A percentile compares a stretch with the other conserved stretches of the same genome.
Evolutionary conservation across 2,888 invertebrate species (phyloP).

Genomic region (Lasioglossum malachurum): DNA sequence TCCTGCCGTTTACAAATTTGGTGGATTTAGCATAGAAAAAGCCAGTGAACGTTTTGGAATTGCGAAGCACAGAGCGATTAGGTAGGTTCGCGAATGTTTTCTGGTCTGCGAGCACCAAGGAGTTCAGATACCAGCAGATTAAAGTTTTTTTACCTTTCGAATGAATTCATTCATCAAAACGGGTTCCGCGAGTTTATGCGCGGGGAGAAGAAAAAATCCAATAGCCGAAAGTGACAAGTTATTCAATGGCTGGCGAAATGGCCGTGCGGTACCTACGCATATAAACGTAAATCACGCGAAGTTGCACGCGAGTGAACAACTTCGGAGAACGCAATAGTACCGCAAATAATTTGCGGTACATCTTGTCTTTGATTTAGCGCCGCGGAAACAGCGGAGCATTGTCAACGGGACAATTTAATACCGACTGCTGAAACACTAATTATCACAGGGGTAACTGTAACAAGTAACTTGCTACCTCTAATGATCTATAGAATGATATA

Average conservation of each 20-base stretch:
- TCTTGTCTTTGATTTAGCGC: constrained; percentile 64
- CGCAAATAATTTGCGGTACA: constrained; percentile 63
- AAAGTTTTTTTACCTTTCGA: neutral
- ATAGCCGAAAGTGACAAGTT: constrained; percentile 26
- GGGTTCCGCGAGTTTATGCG: neutral
- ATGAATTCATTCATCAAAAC: constrained; percentile 4
- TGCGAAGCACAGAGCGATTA: neutral
- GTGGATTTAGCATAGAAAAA: neutral
- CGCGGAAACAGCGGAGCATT: constrained; percentile 51
- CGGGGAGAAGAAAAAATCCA: neutral
- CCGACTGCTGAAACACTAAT: constrained; percentile 59
- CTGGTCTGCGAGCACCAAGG: neutral
- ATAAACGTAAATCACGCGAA: constrained; percentile 58
- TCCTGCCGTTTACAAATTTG: too few relatives aligned
- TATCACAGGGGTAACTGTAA: constrained; percentile 52
- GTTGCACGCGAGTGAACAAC: constrained; percentile 50
- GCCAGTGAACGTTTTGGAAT: neutral
- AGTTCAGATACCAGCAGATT: neutral
- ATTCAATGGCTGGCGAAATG: constrained; percentile 19
- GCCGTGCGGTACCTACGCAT: constrained; percentile 8
- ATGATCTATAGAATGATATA: constrained; percentile 48
- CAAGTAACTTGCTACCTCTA: constrained; percentile 54
- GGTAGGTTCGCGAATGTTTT: neutral
- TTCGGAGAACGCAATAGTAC: constrained; percentile 53
- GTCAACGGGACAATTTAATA: constrained; percentile 56